A percentile compares a stretch with the other conserved stretches of the same genome.
Conservation (phyloP, 1,140 invertebrate species). For the Zaprionus tsacasi region DNA sequence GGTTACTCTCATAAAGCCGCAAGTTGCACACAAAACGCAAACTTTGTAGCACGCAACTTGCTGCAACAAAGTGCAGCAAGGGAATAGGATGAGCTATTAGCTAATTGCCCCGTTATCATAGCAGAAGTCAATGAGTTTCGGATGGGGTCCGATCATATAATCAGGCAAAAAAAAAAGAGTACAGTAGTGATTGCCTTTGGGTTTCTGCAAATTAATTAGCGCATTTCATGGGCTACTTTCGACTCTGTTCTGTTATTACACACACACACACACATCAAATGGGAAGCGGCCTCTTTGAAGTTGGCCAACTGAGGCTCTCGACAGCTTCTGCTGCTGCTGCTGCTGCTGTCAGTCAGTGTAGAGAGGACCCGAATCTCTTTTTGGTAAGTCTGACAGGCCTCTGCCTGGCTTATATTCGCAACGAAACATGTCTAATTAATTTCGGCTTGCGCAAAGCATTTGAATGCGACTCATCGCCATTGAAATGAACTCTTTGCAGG, state of each 20-base stretch:
- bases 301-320: slow-evolving; percentile 34
- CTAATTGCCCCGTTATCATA: slow-evolving; percentile 27
- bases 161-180: neutral
- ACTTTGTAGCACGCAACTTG: slow-evolving; percentile 23
- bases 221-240: slow-evolving; percentile 24
- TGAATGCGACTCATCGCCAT: slow-evolving; percentile 4
- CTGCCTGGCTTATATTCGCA: slow-evolving; percentile 5
- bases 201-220: slow-evolving; percentile 57
- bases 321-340: slow-evolving; percentile 11
- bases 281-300: slow-evolving; percentile 50
- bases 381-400: slow-evolving; percentile 27
- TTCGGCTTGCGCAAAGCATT: slow-evolving; percentile 30
- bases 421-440: slow-evolving; percentile 43
- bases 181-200: slow-evolving; percentile 17
- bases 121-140: neutral
- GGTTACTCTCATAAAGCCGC: neutral
- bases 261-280: slow-evolving; percentile 14
- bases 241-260: neutral
- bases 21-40: slow-evolving; percentile 16
- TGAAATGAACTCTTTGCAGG: slow-evolving; percentile 6
- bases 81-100: slow-evolving; percentile 2
- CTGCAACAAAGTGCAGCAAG: slow-evolving; percentile 1
- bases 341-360: slow-evolving; percentile 19
- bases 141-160: neutral
- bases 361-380: slow-evolving; percentile 17